These are phyloP conservation scores for Pseudotriccus pelzelni DNA, from an alignment of 2,797 vertebrate species.

Conservation along the genomic window DNA sequence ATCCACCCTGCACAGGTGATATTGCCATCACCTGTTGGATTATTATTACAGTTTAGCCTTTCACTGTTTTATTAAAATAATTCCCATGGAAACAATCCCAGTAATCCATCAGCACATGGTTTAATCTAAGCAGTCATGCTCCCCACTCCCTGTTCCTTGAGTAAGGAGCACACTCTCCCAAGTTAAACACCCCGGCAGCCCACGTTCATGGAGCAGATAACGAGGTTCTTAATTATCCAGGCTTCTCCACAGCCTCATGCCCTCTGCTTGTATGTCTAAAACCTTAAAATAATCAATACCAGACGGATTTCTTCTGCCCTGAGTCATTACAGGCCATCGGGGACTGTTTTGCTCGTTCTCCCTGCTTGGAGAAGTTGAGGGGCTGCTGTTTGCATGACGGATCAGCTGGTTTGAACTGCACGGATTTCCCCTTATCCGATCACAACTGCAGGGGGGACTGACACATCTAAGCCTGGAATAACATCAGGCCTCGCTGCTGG, in stretches of 20 bases:
- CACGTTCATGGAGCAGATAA: neutral
- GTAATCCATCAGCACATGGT: neutral
- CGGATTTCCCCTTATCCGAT: neutral
- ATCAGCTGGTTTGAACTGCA: neutral
- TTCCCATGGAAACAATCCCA: neutral
- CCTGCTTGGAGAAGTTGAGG: neutral
- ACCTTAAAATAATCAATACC: slow-evolving; percentile 3
- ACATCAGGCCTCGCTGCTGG: neutral
- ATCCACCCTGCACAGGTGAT: neutral
- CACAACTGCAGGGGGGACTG: neutral
- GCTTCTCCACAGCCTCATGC: neutral
- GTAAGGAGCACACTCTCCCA: neutral
- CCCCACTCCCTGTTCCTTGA: neutral
- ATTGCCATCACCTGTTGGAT: neutral
- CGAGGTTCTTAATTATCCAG: neutral
- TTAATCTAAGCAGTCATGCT: neutral
- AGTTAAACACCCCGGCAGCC: neutral
- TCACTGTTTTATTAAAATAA: neutral
- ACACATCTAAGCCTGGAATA: neutral
- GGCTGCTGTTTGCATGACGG: neutral
- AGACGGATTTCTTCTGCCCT: neutral
- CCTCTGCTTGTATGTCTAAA: neutral
- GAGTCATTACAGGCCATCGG: neutral
- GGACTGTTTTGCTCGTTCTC: neutral
- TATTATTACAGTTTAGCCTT: neutral